Evolutionary conservation across 2,113 vertebrate species (phyloP), one percentile per base, ranked within the genome.

Genomic region (Aphyosemion australe): DNA sequence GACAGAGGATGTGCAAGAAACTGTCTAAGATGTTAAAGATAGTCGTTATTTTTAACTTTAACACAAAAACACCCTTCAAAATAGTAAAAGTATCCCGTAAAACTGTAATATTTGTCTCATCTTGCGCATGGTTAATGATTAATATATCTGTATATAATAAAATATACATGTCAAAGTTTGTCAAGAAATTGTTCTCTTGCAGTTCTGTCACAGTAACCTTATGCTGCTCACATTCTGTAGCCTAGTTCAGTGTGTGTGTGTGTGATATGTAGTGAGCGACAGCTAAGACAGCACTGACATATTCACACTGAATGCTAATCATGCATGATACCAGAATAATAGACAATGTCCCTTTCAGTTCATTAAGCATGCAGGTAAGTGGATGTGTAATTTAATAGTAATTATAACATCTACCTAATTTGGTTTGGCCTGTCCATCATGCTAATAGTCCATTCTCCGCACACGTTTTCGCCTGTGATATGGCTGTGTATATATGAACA

Each of bases 311-410:
- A 80, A 72, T 71, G 76, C 79, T 87, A 88, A 88, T 90, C 80
- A 86, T 69, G 82, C 87, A 80, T 73, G 78, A 78, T 84, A 81
- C 72, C 82, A 82, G 82, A 89, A 86, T 88, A 88, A 86, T 89
- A 80, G 82, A 88, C 76, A 76, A 62, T 60, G 78, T 81, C 65
- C 49, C 80, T 85, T 84, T 88, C 84, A 86, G 75, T 84, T 91
- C 85, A 87, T 89, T 90, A 89, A 78, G 74, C 76, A 80, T 84
- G 55, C 75, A 92, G 85, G 87, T 90, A 88, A 86, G 84, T 84
- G 82, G 83, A 89, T 77, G 74, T 84, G 84, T 79, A 72, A 89
- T 89, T 89, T 82, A 83, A 80, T 66, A 74, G 60, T 85, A 81
- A 87, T 89, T 85, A 87, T 89, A 56, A 73, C 79, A 81, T 84